A percentile compares a stretch with the other conserved stretches of the same genome.
Evolutionary conservation across 1,140 invertebrate genomes (phyloP).

Genomic region (Megathymus violae): DNA sequence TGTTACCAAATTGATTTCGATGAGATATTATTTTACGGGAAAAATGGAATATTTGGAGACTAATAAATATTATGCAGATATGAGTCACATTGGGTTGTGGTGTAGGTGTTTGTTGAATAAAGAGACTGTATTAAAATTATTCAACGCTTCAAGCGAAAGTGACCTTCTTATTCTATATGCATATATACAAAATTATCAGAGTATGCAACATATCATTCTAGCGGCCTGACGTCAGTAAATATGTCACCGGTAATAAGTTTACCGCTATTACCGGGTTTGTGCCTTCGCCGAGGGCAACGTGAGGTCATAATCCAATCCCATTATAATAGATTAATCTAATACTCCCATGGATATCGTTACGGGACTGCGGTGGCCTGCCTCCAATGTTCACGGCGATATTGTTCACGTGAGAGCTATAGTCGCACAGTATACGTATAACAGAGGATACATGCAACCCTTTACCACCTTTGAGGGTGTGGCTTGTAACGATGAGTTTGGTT

Average conservation of each 20-base stretch:
- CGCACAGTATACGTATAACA: too few species aligned
- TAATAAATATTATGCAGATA: too few species aligned
- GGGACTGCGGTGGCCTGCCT: constrained; percentile 26
- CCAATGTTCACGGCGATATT: constrained; percentile 29
- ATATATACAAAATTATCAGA: too few species aligned
- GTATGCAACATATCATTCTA: background rate
- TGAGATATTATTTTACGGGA: too few species aligned
- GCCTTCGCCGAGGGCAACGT: constrained; percentile 28
- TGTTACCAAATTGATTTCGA: too few species aligned
- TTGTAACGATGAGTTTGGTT: background rate
- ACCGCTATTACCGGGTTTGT: constrained; percentile 8
- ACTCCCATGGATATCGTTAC: constrained; percentile 36
- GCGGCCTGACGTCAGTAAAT: background rate
- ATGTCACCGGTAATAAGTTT: constrained; percentile 10
- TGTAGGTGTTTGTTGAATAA: too few species aligned
- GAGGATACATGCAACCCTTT: constrained; percentile 1
- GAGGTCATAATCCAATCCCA: constrained; percentile 41
- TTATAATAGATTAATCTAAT: constrained; percentile 47
- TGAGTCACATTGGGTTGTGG: too few species aligned
- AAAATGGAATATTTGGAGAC: too few species aligned
- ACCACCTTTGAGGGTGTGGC: background rate
- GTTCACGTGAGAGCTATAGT: too few species aligned
- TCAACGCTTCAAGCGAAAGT: too few species aligned
- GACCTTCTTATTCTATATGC: too few species aligned
- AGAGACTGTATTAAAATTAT: too few species aligned